Base-by-base conservation (phyloP, 2,797 vertebrate species). In the Cuniculus paca region DNA sequence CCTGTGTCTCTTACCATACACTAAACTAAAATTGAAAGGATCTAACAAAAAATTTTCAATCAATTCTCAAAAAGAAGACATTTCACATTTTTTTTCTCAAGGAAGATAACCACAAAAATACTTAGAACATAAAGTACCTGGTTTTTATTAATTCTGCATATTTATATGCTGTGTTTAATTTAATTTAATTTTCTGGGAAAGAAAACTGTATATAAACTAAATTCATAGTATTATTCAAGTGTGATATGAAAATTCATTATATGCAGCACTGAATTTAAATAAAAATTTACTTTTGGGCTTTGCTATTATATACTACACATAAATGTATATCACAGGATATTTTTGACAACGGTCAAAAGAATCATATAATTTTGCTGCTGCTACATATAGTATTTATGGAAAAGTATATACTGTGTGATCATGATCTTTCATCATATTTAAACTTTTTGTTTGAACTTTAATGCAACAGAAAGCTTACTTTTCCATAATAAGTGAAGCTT, bases 161-260 rank as follows among this genome's bases (percentile, higher is more conserved):
- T 87, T 94, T 91, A 68, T 95, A 88, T 84, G 63, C 80, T 96
- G 58, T 70, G 68, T 98, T 97, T 77, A 42, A 90, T 97, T 48
- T 11, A 45, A 45, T 88, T 98, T 97, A 97, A 94, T 96, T 97
- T 98, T 93, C 91, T 89, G 52, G 11, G 56, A 95, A 96, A 28
- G 16, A 97, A 97, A 95, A 90, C 1, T 95, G 87, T 96, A 97
- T 94, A 36, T 56, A 97, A 98, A 97, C 52, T 94, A 97, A 96
- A 98, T 97, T 97, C 98, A 97, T 97, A 97, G 70, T 31, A 28
- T 83, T 42, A 97, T 97, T 98, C 34, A 70, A 95, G 1, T 98
- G 89, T 97, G 89, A 98, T 97, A 74, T 96, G 56, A 61, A 97
- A 72, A 93, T 82, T 96, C 88, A 89, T 89, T 97, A 95, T 97